Conservation (phyloP, 2,888 invertebrate genomes). For the Eupithecia exiguata region DNA sequence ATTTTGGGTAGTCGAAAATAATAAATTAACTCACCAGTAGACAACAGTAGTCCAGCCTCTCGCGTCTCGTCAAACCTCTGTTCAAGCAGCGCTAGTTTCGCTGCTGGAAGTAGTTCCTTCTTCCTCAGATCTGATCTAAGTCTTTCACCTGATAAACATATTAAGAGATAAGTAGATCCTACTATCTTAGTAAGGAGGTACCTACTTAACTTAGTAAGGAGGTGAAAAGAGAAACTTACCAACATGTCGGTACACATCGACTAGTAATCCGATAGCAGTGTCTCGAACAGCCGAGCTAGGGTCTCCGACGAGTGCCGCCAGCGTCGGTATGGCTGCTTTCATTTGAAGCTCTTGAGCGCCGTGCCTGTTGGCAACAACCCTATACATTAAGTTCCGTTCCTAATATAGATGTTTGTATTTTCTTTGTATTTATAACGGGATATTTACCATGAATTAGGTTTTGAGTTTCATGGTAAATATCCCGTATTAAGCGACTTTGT, state of each 20-base stretch:
- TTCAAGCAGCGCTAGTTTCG: slow-evolving; percentile 88
- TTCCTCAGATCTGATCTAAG: slow-evolving; percentile 91
- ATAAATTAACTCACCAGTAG: slow-evolving; percentile 71
- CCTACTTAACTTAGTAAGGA: neutral
- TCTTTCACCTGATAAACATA: slow-evolving; percentile 85
- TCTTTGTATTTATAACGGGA: too few relatives aligned
- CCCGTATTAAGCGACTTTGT: too few relatives aligned
- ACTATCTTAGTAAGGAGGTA: too few relatives aligned
- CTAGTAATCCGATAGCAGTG: slow-evolving; percentile 89
- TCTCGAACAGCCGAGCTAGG: slow-evolving; percentile 94
- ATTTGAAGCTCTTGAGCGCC: slow-evolving; percentile 93
- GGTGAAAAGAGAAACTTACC: neutral
- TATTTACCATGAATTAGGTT: too few relatives aligned
- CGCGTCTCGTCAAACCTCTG: slow-evolving; percentile 94
- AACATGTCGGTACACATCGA: slow-evolving; percentile 92
- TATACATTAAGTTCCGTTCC: too few relatives aligned
- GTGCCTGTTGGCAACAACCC: slow-evolving; percentile 83
- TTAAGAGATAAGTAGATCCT: neutral
- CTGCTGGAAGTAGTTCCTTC: slow-evolving; percentile 90
- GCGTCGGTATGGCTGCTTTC: slow-evolving; percentile 91
- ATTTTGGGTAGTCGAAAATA: too few relatives aligned
- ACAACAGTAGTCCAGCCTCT: slow-evolving; percentile 90
- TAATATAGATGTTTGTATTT: too few relatives aligned
- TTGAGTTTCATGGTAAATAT: too few relatives aligned
- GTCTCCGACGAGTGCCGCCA: slow-evolving; percentile 93